Conservation (phyloP, 2,797 vertebrate genomes). For the Falco biarmicus region DNA sequence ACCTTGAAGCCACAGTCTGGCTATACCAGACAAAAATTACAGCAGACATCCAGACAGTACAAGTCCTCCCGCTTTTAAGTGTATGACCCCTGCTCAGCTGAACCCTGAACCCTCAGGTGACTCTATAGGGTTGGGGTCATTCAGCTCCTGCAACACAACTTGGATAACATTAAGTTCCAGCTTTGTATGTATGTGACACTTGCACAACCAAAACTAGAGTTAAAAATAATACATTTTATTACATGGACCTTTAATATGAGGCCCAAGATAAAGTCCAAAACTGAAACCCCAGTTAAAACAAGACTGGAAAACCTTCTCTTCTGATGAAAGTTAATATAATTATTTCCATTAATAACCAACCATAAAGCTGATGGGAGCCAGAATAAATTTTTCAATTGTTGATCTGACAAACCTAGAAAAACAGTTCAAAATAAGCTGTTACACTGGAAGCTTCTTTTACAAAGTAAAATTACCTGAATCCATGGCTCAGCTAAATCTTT, state of each 20-base stretch:
- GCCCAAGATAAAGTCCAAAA: background rate
- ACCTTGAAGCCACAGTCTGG: background rate
- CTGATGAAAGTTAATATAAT: background rate
- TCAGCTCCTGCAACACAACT: background rate
- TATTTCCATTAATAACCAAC: background rate
- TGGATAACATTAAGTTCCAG: background rate
- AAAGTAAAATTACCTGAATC: conserved; percentile 82
- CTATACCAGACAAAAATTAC: background rate
- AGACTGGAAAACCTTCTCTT: background rate
- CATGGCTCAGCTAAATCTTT: conserved; percentile 88
- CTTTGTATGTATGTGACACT: background rate
- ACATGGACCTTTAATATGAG: background rate
- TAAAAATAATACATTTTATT: background rate
- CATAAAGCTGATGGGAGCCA: background rate
- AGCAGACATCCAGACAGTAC: background rate
- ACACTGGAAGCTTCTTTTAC: background rate
- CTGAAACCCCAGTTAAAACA: background rate
- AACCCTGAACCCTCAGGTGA: background rate
- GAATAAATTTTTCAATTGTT: background rate
- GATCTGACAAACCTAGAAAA: background rate
- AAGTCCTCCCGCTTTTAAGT: background rate
- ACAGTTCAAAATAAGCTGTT: background rate
- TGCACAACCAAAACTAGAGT: background rate
- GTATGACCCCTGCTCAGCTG: background rate
- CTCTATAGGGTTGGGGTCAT: too few relatives aligned